Percentiles rank a stretch among this genome's conserved stretches.
These are phyloP conservation scores for Orthosia cruda DNA, from an alignment of 2,888 invertebrate species.

Conservation along the genomic window DNA sequence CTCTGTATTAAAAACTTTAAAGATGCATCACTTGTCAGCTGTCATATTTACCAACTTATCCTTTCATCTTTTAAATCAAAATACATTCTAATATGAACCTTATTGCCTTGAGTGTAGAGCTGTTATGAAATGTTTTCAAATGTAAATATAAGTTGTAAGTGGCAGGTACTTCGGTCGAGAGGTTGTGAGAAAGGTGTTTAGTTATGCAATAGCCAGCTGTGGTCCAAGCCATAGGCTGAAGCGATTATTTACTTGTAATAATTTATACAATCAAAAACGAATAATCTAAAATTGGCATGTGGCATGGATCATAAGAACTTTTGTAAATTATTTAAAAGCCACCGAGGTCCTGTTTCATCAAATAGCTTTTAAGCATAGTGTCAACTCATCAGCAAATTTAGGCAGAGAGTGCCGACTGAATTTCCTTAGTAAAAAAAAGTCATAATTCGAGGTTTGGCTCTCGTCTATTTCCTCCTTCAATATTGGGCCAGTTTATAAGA, in stretches of 20 bases:
- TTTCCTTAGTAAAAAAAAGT: no score
- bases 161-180: slow-evolving; percentile 76
- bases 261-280: no score
- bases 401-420: no score
- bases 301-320: no score
- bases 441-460: no score
- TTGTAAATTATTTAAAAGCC: no score
- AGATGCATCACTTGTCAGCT: slow-evolving; percentile 66
- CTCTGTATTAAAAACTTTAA: slow-evolving; percentile 29
- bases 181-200: slow-evolving; percentile 84
- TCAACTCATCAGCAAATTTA: no score
- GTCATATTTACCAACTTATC: slow-evolving; percentile 47
- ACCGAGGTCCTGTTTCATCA: no score
- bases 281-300: no score
- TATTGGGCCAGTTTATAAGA: no score
- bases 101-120: background rate
- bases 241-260: slow-evolving; percentile 15
- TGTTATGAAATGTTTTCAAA: slow-evolving; percentile 1
- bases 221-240: slow-evolving; percentile 63
- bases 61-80: background rate
- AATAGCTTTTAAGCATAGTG: no score
- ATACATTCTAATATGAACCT: slow-evolving; percentile 22
- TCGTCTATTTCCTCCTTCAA: no score
- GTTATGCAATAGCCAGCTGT: slow-evolving; percentile 76
- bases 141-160: slow-evolving; percentile 54